Evolutionary conservation across 2,888 invertebrate species (phyloP), one percentile per base, ranked within the genome.

Genomic region (Dicranocentrus wangi): DNA sequence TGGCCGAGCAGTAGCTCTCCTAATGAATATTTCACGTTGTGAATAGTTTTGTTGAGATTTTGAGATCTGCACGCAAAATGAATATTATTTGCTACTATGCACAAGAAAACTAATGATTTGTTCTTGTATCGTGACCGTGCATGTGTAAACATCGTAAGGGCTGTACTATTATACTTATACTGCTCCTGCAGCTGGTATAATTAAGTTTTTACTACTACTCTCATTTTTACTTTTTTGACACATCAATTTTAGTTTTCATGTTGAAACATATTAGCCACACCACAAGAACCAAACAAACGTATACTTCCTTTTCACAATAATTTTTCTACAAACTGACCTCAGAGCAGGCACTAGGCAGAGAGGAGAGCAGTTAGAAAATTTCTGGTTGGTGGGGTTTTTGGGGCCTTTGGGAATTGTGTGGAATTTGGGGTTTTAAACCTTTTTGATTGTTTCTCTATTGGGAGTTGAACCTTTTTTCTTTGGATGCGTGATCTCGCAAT

Each of bases 141-240:
- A 61, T 61, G 32, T 28, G 61, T 21, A 19, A 23, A n/a, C 23
- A 21, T 5, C n/a, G 17, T 8, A 55, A 53, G 21, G 55, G 25
- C 25, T 47, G 47, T 47, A n/a, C n/a, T n/a, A n/a, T n/a, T n/a
- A n/a, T 39, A 39, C 39, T 8, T 13, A 39, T 39, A 39, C 13
- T 39, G 51, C n/a, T 10, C 13, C 25, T 58, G 55, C 21, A 21
- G 21, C 23, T 55, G 61, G 10, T 61, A 28, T 61, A 32, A 61
- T 61, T 61, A 19, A n/a, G 21, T 19, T 19, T 15, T 55, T 55
- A 55, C 19, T 55, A 55, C 7, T 55, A 21, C 55, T 51, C 3
- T 3, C 55, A 55, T 55, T 55, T 55, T 55, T 23, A 21, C 19
- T 55, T 55, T 2, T 61, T 61, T 61, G 61, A 61, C 61, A 61